Evolutionary conservation across 2,113 vertebrate genomes (phyloP).

Genomic region (Datnioides undecimradiatus): DNA sequence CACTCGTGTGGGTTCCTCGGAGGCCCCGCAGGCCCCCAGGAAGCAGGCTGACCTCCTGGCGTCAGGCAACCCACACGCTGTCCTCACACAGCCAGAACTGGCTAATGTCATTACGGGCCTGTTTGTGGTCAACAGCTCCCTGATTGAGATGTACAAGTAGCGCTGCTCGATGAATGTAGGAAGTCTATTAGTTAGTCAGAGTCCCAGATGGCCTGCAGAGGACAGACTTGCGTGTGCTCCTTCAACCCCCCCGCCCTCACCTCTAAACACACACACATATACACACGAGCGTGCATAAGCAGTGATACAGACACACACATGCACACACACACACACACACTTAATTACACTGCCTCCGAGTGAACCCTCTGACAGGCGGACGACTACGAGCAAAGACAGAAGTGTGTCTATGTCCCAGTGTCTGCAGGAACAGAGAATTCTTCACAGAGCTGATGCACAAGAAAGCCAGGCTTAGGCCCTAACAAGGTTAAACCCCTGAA

Average conservation of each 20-base stretch:
- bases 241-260: constrained; percentile 32
- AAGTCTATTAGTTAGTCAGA: constrained; percentile 82
- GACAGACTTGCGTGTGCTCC: constrained; percentile 75
- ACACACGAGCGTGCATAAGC: constrained; percentile 59
- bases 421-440: constrained; percentile 85
- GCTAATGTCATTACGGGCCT: constrained; percentile 82
- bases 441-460: constrained; percentile 86
- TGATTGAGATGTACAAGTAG: constrained; percentile 76
- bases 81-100: constrained; percentile 75
- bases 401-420: constrained; percentile 84
- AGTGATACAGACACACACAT: constrained; percentile 42
- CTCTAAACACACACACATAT: constrained; percentile 63
- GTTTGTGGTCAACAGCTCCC: constrained; percentile 79
- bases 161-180: constrained; percentile 79
- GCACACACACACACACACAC: constrained; percentile 61
- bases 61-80: constrained; percentile 82
- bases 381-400: constrained; percentile 79
- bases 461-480: constrained; percentile 96
- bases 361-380: constrained; percentile 81
- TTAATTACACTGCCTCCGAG: constrained; percentile 82
- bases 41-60: constrained; percentile 83
- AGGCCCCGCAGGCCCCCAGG: constrained; percentile 72
- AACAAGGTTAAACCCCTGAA: constrained; percentile 98
- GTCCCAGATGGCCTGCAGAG: constrained; percentile 83
- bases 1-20: constrained; percentile 50